These are phyloP conservation scores for Orthosia cruda DNA, from an alignment of 2,888 invertebrate genomes.

Conservation along the genomic window DNA sequence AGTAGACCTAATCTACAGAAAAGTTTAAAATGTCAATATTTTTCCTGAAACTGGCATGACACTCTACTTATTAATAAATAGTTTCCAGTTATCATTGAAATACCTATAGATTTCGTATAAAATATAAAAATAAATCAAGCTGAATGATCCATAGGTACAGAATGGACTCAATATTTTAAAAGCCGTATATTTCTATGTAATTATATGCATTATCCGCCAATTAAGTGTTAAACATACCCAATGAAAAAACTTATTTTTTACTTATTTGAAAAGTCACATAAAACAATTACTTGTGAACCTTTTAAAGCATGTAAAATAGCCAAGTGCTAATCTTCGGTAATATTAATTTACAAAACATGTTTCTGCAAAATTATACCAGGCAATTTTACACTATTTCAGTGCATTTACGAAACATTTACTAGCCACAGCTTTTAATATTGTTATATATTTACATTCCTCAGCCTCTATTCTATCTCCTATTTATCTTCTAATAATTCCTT, in stretches of 20 bases:
- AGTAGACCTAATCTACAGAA: not conserved
- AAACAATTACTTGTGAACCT: not conserved
- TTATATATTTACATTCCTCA: not conserved
- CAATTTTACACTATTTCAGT: too few relatives aligned
- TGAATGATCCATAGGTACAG: constrained; percentile 1
- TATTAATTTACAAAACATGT: not conserved
- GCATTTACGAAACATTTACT: not conserved
- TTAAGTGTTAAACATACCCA: not conserved
- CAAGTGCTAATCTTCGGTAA: not conserved
- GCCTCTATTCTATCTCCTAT: not conserved
- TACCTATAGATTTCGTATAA: constrained; percentile 7
- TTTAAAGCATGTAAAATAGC: not conserved
- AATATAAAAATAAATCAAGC: constrained; percentile 4
- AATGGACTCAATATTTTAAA: constrained; percentile 4
- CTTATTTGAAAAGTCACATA: not conserved
- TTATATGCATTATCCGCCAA: not conserved
- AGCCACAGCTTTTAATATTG: not conserved
- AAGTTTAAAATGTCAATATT: constrained; percentile 5
- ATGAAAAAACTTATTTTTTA: not conserved
- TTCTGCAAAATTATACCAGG: too few relatives aligned
- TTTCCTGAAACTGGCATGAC: not conserved
- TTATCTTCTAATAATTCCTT: not conserved
- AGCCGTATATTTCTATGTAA: constrained; percentile 7
- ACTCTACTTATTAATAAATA: constrained; percentile 19
- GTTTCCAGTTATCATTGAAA: constrained; percentile 5